Conservation (phyloP, 2,797 vertebrate genomes). For the Falco novaeseelandiae region DNA sequence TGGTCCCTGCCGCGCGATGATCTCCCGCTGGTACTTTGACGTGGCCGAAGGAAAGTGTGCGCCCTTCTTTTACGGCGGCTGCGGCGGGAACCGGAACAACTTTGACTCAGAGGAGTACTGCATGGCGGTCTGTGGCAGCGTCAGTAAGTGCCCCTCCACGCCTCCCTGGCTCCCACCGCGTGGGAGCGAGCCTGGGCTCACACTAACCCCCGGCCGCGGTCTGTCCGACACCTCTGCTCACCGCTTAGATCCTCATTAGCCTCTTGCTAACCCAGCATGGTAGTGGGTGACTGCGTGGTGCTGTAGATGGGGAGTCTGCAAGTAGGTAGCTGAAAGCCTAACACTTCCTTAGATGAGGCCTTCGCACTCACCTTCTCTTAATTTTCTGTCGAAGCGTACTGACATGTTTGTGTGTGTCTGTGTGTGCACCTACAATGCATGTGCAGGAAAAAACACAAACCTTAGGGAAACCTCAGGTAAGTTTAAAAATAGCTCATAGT, state of each 20-base stretch:
- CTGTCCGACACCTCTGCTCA: constrained; percentile 27
- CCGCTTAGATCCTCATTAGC: not conserved
- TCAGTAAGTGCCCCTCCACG: constrained; percentile 89
- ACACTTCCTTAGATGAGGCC: not conserved
- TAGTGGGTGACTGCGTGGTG: constrained; percentile 11
- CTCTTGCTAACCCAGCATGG: constrained; percentile 62
- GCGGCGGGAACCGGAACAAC: constrained; percentile 99
- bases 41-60: constrained; percentile 90
- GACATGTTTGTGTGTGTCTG: not conserved
- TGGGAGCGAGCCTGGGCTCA: constrained; percentile 55
- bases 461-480: constrained; percentile 7
- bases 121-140: constrained; percentile 95
- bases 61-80: constrained; percentile 98
- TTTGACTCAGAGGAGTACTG: constrained; percentile 99
- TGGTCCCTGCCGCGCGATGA: constrained; percentile 93
- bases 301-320: not conserved
- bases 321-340: not conserved
- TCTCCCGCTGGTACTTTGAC: constrained; percentile 98
- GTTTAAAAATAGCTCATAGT: not conserved
- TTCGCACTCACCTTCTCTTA: not conserved
- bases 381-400: not conserved
- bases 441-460: not conserved
- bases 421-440: not conserved
- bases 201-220: constrained; percentile 71
- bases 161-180: constrained; percentile 27